phyloP scores from a whole-genome alignment of 2,797 vertebrate species.

The Enteromius viviparus region DNA sequence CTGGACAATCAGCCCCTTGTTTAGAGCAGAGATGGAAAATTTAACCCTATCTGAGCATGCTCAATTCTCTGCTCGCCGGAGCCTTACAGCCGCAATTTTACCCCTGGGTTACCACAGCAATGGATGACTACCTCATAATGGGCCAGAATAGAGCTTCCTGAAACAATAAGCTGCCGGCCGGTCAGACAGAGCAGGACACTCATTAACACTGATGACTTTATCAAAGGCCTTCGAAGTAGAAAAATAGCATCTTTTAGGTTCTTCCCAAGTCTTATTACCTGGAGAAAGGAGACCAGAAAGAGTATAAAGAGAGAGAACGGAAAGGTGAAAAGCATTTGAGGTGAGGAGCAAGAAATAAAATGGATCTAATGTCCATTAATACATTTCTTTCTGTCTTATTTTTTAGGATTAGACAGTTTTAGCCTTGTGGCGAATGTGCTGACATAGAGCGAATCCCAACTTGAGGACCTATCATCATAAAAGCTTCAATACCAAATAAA shows the following conservation, averaged over 20 bases:
- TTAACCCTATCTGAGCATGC: conserved; percentile 59
- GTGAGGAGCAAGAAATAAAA: not conserved
- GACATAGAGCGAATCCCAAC: not conserved
- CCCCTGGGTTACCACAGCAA: conserved; percentile 65
- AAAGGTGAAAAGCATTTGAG: not conserved
- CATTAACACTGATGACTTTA: conserved; percentile 73
- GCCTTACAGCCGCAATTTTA: conserved; percentile 69
- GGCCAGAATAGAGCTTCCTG: conserved; percentile 66
- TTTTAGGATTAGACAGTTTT: not conserved
- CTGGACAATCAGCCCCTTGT: conserved; percentile 65
- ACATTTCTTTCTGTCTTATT: not conserved
- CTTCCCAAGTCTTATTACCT: conserved; percentile 45
- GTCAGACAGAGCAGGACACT: conserved; percentile 64
- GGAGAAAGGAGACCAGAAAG: not conserved
- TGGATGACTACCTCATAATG: conserved; percentile 75
- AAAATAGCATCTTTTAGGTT: conserved; percentile 73
- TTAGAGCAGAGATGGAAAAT: conserved; percentile 57
- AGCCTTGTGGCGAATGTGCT: not conserved
- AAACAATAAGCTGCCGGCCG: conserved; percentile 68
- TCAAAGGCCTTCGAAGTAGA: conserved; percentile 70
- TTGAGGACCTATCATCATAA: not conserved
- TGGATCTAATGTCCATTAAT: not conserved
- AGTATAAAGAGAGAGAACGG: not conserved
- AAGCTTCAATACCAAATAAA: not conserved
- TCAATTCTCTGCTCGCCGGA: conserved; percentile 64